Conservation (phyloP, 2,888 invertebrate genomes). For the Fragum whitleyi region DNA sequence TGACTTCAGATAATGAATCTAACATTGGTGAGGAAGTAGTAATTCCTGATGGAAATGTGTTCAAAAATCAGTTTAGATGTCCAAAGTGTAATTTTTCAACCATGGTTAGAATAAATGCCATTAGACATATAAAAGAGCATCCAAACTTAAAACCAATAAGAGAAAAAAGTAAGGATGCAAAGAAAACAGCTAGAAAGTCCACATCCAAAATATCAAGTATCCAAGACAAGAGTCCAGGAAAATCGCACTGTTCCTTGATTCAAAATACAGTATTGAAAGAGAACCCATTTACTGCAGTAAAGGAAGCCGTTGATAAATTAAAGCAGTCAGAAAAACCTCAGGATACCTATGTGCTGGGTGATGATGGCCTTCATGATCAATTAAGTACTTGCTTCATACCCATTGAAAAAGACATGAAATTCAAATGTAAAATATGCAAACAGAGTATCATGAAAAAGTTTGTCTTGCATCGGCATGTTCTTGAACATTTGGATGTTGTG, state of each 20-base stretch:
- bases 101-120: conserved; percentile 62
- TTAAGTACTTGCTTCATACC: conserved; percentile 67
- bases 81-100: conserved; percentile 71
- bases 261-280: conserved; percentile 30
- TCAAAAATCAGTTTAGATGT: conserved; percentile 69
- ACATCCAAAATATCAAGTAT: conserved; percentile 17
- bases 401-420: conserved; percentile 58
- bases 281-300: conserved; percentile 60
- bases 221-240: neutral
- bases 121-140: conserved; percentile 68
- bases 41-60: conserved; percentile 71
- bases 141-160: conserved; percentile 62
- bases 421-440: conserved; percentile 75
- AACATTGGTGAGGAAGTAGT: conserved; percentile 39
- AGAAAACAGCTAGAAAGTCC: conserved; percentile 57
- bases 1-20: neutral
- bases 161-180: conserved; percentile 22
- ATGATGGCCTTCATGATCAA: conserved; percentile 66
- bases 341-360: conserved; percentile 63
- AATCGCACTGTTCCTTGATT: conserved; percentile 24
- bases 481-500: conserved; percentile 76
- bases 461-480: conserved; percentile 77
- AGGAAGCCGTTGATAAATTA: conserved; percentile 35
- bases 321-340: neutral
- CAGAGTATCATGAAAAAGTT: conserved; percentile 75